Evolutionary conservation across 2,113 vertebrate genomes (phyloP), one percentile per base, ranked within the genome.

Genomic region (Hyperoodon ampullatus): DNA sequence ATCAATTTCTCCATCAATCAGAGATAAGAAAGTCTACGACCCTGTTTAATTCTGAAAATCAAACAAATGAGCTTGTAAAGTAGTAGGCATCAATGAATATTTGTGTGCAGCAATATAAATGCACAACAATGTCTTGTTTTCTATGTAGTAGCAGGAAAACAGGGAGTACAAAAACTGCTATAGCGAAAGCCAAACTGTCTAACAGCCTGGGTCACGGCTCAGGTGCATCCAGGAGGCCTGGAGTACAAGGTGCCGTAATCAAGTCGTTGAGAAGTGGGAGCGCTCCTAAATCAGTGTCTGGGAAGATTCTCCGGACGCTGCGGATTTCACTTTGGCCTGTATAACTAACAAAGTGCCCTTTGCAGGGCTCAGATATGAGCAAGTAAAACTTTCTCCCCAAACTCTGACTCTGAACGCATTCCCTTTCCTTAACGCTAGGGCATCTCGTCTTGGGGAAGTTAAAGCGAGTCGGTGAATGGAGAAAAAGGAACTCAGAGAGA

Each of bases 301-400:
- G 21, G 14, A 44, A 84, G 70, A 65, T 26, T 58, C 21, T 93
- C 33, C 18, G 4, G 7, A 5, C 6, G 24, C 66, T 35, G 39
- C 13, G 11, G 28, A 30, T 65, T n/a, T 71, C 93, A 71, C 35
- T 2, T 1, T 0, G 18, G 19, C 24, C 19, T 3, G 0, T 19
- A 81, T 21, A 13, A 65, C 23, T 23, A 30, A 55, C 30, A 58
- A 74, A 26, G 50, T 13, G 26, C 77, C 33, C 30, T 61, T 3
- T 21, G 63, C 63, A 26, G 44, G 71, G 11, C 50, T 47, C 78
- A 77, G 12, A 80, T 21, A 12, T 12, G 13, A 9, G 10, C 72
- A 35, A 21, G 21, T 9, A 33, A 72, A 58, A 63, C 74, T 68
- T 92, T 83, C 61, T 88, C 24, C 47, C 55, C 55, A n/a, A 44